These are phyloP conservation scores for Cacoxenus indagator DNA, from an alignment of 2,888 invertebrate genomes.

Conservation along the genomic window DNA sequence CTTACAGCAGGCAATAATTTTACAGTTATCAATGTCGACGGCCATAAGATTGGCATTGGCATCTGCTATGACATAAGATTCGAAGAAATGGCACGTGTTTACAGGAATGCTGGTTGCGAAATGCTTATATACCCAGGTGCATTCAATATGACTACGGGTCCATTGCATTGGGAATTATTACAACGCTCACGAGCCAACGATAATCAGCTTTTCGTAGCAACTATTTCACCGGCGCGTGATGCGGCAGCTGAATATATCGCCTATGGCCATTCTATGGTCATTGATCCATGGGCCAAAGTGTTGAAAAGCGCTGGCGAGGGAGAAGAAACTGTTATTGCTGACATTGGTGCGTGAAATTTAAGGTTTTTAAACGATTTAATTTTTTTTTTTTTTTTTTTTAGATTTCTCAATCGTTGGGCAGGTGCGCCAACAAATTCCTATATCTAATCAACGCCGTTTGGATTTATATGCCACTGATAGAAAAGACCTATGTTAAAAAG, in stretches of 20 bases:
- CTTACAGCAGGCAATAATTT: conserved; percentile 82
- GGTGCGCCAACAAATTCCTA: conserved; percentile 87
- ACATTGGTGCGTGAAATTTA: conserved; percentile 76
- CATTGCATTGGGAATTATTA: conserved; percentile 92
- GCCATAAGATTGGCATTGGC: conserved; percentile 86
- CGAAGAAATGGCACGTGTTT: conserved; percentile 86
- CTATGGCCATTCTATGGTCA: conserved; percentile 89
- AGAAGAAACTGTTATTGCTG: conserved; percentile 73
- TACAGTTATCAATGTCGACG: conserved; percentile 80
- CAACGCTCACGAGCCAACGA: conserved; percentile 87
- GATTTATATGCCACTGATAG: conserved; percentile 76
- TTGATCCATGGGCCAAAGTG: conserved; percentile 85
- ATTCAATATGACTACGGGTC: conserved; percentile 97
- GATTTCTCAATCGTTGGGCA: conserved; percentile 81
- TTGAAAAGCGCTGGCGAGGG: conserved; percentile 75
- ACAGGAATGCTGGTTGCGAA: conserved; percentile 82
- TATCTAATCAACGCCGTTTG: conserved; percentile 79
- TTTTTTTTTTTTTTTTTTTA: conserved; percentile 71
- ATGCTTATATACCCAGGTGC: conserved; percentile 93
- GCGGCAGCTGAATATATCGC: conserved; percentile 86
- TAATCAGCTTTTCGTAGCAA: conserved; percentile 89
- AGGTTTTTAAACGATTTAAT: background rate
- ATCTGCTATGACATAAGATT: conserved; percentile 97
- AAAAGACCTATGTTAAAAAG: conserved; percentile 14
- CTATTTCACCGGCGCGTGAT: conserved; percentile 88